Conservation (phyloP, 2,888 invertebrate species). For the Lasioglossum morio region DNA sequence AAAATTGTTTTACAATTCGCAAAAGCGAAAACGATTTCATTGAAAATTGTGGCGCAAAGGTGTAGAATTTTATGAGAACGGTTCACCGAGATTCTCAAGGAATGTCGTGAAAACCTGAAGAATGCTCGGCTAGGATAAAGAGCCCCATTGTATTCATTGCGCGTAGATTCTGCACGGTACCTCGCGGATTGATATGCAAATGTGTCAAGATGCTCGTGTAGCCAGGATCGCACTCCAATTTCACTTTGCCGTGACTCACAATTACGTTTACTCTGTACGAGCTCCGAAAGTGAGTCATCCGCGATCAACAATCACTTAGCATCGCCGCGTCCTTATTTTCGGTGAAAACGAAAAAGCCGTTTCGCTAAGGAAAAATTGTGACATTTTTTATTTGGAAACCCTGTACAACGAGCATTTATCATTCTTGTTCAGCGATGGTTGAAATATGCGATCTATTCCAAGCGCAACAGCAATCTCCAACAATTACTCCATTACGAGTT, state of each 20-base stretch:
- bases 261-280: conserved; percentile 53
- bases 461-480: background rate
- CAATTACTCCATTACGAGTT: conserved; percentile 22
- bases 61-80: background rate
- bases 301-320: conserved; percentile 34
- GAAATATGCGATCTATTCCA: background rate
- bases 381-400: too few relatives aligned
- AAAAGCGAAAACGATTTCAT: background rate
- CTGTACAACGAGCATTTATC: background rate
- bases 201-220: conserved; percentile 41
- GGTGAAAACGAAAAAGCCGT: background rate
- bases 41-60: too few relatives aligned
- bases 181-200: conserved; percentile 57
- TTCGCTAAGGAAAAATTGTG: too few relatives aligned
- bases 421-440: background rate
- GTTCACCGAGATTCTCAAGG: background rate
- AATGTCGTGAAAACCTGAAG: background rate
- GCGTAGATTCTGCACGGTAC: conserved; percentile 35
- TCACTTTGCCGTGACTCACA: conserved; percentile 50
- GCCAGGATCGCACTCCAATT: conserved; percentile 46
- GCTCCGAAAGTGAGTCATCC: conserved; percentile 42
- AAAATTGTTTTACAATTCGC: too few relatives aligned
- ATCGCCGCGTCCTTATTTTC: conserved; percentile 1
- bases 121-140: background rate
- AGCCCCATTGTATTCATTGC: conserved; percentile 38